Conservation (phyloP, 2,113 vertebrate species). For the Hippoglossus stenolepis region DNA sequence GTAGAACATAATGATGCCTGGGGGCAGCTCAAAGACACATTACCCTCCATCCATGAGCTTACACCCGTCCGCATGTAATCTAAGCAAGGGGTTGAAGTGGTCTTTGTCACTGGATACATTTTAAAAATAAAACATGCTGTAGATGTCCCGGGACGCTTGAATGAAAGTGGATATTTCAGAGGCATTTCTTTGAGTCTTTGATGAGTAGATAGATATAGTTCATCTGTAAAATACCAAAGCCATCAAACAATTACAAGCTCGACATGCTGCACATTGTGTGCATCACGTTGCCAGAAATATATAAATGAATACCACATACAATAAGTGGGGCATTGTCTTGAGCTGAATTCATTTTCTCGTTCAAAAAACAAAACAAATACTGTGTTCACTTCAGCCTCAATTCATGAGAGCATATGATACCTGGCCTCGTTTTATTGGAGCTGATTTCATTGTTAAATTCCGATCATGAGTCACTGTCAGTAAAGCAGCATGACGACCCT, state of each 20-base stretch:
- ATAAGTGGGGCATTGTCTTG: conserved; percentile 3
- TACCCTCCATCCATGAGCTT: conserved; percentile 80
- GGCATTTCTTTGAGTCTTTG: conserved; percentile 74
- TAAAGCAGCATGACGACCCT: conserved; percentile 25
- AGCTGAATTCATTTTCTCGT: not conserved
- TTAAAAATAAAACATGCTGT: conserved; percentile 91
- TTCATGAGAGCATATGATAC: conserved; percentile 7
- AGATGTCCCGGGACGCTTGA: conserved; percentile 80
- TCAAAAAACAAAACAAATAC: conserved; percentile 4
- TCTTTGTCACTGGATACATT: conserved; percentile 87
- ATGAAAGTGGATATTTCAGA: conserved; percentile 81
- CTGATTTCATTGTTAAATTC: conserved; percentile 66
- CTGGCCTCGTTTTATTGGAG: conserved; percentile 36
- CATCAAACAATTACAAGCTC: conserved; percentile 62
- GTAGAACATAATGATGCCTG: conserved; percentile 86
- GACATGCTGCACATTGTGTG: conserved; percentile 21
- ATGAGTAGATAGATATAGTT: conserved; percentile 64
- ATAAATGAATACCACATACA: not conserved
- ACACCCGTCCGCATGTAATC: conserved; percentile 85
- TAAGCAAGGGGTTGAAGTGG: conserved; percentile 87
- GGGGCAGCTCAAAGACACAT: conserved; percentile 81
- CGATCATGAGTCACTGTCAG: conserved; percentile 60
- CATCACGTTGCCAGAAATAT: conserved; percentile 9
- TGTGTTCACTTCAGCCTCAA: conserved; percentile 14
- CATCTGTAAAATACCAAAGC: conserved; percentile 54